Conservation (phyloP, 2,888 invertebrate genomes). For the Plagodis pulveraria region DNA sequence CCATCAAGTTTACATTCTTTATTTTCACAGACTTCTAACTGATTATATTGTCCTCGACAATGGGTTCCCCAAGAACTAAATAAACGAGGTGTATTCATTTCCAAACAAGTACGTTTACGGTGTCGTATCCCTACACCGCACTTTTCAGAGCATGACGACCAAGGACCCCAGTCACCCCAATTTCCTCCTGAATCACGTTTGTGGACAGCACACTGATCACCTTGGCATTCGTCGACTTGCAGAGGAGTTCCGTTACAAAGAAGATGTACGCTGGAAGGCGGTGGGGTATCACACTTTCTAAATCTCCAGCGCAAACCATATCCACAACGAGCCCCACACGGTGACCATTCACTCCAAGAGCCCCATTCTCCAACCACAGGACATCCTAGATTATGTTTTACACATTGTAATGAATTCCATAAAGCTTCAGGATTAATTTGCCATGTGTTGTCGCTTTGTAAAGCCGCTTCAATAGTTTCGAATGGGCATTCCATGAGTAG, state of each 20-base stretch:
- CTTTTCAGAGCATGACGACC: constrained; percentile 74
- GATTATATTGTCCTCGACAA: constrained; percentile 73
- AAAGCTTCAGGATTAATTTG: constrained; percentile 66
- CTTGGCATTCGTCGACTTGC: constrained; percentile 63
- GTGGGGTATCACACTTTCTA: constrained; percentile 69
- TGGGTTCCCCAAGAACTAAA: constrained; percentile 68
- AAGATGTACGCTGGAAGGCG: constrained; percentile 62
- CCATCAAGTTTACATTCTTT: constrained; percentile 73
- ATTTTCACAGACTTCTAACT: constrained; percentile 69
- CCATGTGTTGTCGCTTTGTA: constrained; percentile 70
- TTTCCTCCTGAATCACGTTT: constrained; percentile 53
- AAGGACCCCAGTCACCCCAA: constrained; percentile 75
- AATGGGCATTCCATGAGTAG: constrained; percentile 73
- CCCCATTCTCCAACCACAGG: constrained; percentile 76
- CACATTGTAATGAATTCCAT: constrained; percentile 81
- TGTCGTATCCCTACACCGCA: constrained; percentile 74
- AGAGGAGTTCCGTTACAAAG: constrained; percentile 64
- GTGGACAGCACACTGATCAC: constrained; percentile 70
- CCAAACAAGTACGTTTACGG: constrained; percentile 67
- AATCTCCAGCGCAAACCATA: constrained; percentile 67
- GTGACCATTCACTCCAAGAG: constrained; percentile 69
- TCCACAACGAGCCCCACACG: constrained; percentile 74
- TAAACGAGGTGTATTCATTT: constrained; percentile 51
- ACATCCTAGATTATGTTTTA: constrained; percentile 80
- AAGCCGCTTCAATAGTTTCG: constrained; percentile 67